Evolutionary conservation across 2,113 vertebrate species (phyloP).

Genomic region (Chiloscyllium plagiosum): DNA sequence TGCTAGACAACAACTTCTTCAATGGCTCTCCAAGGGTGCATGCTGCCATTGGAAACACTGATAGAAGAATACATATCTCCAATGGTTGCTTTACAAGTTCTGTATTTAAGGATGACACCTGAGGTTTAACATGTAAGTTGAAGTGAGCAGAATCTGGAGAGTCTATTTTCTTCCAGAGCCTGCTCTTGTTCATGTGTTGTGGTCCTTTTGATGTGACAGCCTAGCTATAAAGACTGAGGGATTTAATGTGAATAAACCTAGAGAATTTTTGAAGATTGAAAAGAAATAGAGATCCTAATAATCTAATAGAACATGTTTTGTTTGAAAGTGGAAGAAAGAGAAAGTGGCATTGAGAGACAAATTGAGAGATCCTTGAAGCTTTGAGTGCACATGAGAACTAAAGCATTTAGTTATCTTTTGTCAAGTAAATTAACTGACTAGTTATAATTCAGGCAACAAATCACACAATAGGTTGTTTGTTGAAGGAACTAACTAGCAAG

Average conservation of each 20-base stretch:
- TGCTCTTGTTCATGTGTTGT: too few relatives aligned
- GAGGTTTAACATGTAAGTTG: too few relatives aligned
- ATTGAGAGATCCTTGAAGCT: background rate
- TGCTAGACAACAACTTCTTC: too few relatives aligned
- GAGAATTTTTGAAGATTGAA: background rate
- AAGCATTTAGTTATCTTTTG: slow-evolving; percentile 5
- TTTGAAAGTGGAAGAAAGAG: background rate
- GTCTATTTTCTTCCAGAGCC: too few relatives aligned
- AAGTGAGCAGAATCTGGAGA: too few relatives aligned
- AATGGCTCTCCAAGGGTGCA: too few relatives aligned
- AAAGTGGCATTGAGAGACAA: background rate
- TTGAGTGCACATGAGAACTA: background rate
- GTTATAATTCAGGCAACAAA: background rate
- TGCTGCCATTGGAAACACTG: too few relatives aligned
- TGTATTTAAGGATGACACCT: too few relatives aligned
- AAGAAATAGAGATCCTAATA: background rate
- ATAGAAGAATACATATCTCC: too few relatives aligned
- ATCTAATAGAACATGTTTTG: background rate
- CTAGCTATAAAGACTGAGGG: background rate
- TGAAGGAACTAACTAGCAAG: background rate
- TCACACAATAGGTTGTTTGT: background rate
- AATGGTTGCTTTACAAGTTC: too few relatives aligned
- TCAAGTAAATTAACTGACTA: background rate
- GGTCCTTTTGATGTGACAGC: too few relatives aligned
- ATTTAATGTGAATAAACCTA: background rate